Conservation (phyloP, 2,113 vertebrate genomes). For the Bubo scandiacus region DNA sequence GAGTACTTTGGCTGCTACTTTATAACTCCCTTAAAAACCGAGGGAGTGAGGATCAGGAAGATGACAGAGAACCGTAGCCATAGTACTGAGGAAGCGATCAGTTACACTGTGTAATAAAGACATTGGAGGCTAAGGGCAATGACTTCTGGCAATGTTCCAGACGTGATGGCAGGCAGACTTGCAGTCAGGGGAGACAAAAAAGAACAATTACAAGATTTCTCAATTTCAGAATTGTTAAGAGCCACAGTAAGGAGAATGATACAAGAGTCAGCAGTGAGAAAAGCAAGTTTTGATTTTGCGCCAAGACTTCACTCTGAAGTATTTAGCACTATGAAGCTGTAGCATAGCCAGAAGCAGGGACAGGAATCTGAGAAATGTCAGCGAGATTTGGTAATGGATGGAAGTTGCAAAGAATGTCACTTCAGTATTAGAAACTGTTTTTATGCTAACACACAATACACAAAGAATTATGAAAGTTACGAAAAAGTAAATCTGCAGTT, state of each 20-base stretch:
- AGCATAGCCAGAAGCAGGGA: not conserved
- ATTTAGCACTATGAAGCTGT: not conserved
- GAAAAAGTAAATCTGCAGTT: not conserved
- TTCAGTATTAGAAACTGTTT: not conserved
- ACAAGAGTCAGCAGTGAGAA: not conserved
- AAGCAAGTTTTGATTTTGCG: not conserved
- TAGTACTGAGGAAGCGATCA: not conserved
- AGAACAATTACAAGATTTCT: not conserved
- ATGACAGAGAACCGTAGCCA: not conserved
- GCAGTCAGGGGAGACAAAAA: not conserved
- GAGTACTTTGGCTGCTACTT: not conserved
- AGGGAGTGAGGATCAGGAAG: not conserved
- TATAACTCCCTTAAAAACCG: not conserved
- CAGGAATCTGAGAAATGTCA: not conserved
- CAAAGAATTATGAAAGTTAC: not conserved
- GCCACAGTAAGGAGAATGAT: not conserved
- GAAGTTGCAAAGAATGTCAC: not conserved
- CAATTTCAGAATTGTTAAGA: not conserved
- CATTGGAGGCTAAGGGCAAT: not conserved
- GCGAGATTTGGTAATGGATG: not conserved
- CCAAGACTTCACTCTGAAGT: constrained; percentile 8
- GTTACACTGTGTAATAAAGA: not conserved
- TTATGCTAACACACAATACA: not conserved
- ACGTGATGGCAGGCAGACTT: not conserved
- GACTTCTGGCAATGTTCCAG: not conserved